Conservation (phyloP, 1,140 invertebrate genomes). For the Venturia canescens region DNA sequence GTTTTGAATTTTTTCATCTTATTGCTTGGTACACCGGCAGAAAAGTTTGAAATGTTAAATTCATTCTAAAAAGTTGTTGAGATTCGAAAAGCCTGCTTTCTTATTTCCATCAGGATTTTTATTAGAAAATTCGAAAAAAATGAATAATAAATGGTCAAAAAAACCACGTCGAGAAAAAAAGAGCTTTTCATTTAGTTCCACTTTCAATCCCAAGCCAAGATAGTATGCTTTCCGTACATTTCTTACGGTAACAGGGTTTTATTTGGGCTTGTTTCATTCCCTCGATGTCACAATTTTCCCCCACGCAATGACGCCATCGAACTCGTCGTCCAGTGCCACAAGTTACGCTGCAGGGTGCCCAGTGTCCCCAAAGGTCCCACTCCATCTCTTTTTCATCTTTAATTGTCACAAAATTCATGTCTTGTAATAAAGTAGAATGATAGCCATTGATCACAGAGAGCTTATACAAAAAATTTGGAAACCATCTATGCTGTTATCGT, state of each 20-base stretch:
- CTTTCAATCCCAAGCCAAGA: constrained; percentile 59
- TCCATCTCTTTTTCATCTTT: constrained; percentile 18
- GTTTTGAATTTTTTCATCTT: no score
- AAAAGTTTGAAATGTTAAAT: no score
- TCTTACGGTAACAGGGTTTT: constrained; percentile 50
- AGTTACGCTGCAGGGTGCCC: constrained; percentile 61
- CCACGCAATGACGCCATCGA: constrained; percentile 61
- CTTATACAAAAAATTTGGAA: not conserved
- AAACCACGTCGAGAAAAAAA: not conserved
- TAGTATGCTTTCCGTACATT: constrained; percentile 54
- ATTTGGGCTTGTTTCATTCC: constrained; percentile 62
- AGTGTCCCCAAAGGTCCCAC: constrained; percentile 53
- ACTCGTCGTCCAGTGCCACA: constrained; percentile 60
- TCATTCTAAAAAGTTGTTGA: no score
- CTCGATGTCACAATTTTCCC: constrained; percentile 46
- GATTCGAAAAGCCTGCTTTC: no score
- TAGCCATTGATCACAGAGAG: no score
- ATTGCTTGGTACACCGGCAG: no score
- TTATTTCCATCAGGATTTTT: no score
- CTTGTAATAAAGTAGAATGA: no score
- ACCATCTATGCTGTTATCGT: not conserved
- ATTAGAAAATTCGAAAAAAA: no score
- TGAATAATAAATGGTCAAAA: not conserved
- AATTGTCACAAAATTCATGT: not conserved
- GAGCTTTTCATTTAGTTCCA: not conserved